These are phyloP conservation scores for Cephalopachus bancanus DNA, from an alignment of 2,797 vertebrate genomes.

Conservation along the genomic window DNA sequence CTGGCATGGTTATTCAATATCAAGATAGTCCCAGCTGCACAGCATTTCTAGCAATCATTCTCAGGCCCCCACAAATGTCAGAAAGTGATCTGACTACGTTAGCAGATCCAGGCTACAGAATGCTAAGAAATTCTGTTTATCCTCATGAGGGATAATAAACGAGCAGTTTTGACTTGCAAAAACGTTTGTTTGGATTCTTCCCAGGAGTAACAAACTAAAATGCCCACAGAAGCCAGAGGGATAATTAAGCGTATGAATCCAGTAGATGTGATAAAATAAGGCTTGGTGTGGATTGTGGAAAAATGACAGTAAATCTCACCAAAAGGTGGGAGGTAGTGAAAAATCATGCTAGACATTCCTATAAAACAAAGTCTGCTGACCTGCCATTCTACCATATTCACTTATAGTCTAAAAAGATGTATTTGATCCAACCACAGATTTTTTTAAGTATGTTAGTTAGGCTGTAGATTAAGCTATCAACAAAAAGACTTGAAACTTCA, in stretches of 20 bases:
- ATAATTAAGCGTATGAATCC: background rate
- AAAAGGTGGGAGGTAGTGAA: background rate
- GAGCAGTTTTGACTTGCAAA: slow-evolving; percentile 41
- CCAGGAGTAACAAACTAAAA: slow-evolving; percentile 22
- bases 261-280: slow-evolving; percentile 23
- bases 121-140: slow-evolving; percentile 16
- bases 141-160: background rate
- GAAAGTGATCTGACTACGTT: background rate
- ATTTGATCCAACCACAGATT: background rate
- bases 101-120: background rate
- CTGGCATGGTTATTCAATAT: slow-evolving; percentile 49
- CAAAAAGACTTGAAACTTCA: slow-evolving; percentile 24
- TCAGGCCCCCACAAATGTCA: slow-evolving; percentile 40
- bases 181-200: background rate
- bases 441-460: slow-evolving; percentile 14
- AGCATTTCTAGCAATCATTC: slow-evolving; percentile 29
- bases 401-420: background rate
- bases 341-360: background rate
- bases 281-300: background rate
- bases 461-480: slow-evolving; percentile 25
- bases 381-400: background rate
- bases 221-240: background rate
- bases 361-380: slow-evolving; percentile 10
- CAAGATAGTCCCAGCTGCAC: slow-evolving; percentile 41
- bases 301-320: background rate